A percentile compares a stretch with the other conserved stretches of the same genome.
These are phyloP conservation scores for Phlogophora meticulosa DNA, from an alignment of 2,888 invertebrate genomes.

Conservation along the genomic window DNA sequence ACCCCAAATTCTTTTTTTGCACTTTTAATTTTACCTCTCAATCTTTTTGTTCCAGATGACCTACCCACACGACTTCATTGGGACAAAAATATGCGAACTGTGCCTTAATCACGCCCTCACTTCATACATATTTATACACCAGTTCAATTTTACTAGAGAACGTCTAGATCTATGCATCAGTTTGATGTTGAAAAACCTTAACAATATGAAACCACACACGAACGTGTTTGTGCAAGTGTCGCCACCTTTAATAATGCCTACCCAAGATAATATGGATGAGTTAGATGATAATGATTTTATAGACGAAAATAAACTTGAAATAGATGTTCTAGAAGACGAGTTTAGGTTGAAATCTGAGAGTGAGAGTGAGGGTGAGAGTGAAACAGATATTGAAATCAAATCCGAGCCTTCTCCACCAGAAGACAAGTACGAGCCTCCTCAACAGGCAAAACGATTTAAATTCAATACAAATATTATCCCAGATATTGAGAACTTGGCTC, in stretches of 20 bases:
- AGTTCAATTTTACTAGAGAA: conserved; percentile 76
- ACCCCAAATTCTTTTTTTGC: conserved; percentile 17
- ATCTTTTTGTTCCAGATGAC: conserved; percentile 85
- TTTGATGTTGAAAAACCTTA: conserved; percentile 76
- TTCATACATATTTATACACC: conserved; percentile 80
- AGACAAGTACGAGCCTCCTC: not conserved
- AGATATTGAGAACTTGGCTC: conserved; percentile 65
- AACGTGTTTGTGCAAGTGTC: conserved; percentile 84
- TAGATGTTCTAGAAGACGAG: conserved; percentile 87
- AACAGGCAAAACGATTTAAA: not conserved
- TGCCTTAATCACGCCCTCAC: conserved; percentile 82
- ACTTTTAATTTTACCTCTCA: conserved; percentile 34
- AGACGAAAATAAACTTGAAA: conserved; percentile 74
- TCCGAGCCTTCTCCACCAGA: not conserved
- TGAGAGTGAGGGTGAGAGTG: conserved; percentile 72
- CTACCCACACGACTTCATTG: conserved; percentile 75
- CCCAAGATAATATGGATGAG: conserved; percentile 70
- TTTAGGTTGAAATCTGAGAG: conserved; percentile 80
- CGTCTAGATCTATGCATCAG: conserved; percentile 80
- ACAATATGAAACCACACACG: conserved; percentile 64
- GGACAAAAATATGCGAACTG: conserved; percentile 84
- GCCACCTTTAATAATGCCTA: conserved; percentile 76
- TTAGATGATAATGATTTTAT: conserved; percentile 67
- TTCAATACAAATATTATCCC: conserved; percentile 1
- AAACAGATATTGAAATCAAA: conserved; percentile 23